Evolutionary conservation across 1,140 invertebrate genomes (phyloP).

Genomic region (Formica exsecta): DNA sequence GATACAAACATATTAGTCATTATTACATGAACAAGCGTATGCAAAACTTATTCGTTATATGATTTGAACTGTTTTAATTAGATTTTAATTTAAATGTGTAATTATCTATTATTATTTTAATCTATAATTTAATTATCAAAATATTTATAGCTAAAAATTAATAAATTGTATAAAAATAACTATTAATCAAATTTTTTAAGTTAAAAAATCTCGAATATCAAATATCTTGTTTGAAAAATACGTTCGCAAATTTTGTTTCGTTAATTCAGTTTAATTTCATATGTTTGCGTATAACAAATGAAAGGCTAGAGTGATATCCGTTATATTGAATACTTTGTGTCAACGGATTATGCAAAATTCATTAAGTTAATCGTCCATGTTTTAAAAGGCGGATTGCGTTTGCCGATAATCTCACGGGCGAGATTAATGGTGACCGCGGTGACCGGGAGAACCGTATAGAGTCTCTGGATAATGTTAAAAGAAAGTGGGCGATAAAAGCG

Average conservation of each 20-base stretch:
- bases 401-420: slow-evolving; percentile 49
- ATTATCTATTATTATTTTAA: neutral
- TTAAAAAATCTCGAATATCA: neutral
- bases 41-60: neutral
- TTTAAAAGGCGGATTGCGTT: slow-evolving; percentile 39
- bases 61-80: neutral
- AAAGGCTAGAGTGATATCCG: neutral
- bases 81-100: neutral
- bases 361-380: slow-evolving; percentile 48
- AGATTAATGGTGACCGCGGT: slow-evolving; percentile 39
- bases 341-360: slow-evolving; percentile 44
- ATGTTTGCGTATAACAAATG: neutral
- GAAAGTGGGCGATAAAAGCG: slow-evolving; percentile 46
- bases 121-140: neutral
- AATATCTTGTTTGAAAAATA: neutral
- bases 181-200: neutral
- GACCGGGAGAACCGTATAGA: slow-evolving; percentile 16
- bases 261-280: neutral
- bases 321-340: neutral
- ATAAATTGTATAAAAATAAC: neutral
- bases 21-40: neutral
- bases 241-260: neutral
- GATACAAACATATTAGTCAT: neutral
- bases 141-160: neutral
- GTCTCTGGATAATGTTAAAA: slow-evolving; percentile 30